Conservation (phyloP, 2,113 vertebrate species). For the Pseudonaja textilis region DNA sequence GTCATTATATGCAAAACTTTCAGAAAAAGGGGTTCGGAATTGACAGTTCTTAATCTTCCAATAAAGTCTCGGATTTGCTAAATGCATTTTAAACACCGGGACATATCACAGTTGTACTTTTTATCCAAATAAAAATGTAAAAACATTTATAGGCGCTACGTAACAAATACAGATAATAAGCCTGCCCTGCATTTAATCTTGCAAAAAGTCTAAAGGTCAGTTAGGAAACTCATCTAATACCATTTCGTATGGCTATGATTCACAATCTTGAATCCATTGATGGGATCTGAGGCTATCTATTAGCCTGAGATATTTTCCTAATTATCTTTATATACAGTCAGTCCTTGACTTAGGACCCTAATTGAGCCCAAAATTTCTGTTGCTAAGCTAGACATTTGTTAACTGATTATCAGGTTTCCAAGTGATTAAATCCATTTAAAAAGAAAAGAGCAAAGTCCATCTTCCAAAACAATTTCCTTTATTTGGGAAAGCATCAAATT, state of each 20-base stretch:
- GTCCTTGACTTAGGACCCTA: neutral
- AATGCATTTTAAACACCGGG: slow-evolving; percentile 34
- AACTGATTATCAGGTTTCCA: neutral
- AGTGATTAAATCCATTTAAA: too few relatives aligned
- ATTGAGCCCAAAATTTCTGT: neutral
- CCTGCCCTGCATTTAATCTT: neutral
- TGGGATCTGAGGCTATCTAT: slow-evolving; percentile 20
- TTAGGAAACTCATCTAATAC: neutral
- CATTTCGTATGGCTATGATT: neutral
- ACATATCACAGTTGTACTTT: slow-evolving; percentile 10
- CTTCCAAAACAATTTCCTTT: too few relatives aligned
- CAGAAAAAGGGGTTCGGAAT: slow-evolving; percentile 20
- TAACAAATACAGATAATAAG: slow-evolving; percentile 32
- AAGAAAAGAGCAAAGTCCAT: too few relatives aligned
- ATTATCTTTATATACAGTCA: neutral
- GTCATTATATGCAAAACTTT: slow-evolving; percentile 31
- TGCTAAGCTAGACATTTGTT: neutral
- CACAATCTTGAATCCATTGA: accelerated
- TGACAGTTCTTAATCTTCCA: slow-evolving; percentile 54
- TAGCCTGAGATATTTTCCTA: slow-evolving; percentile 12
- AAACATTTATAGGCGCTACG: slow-evolving; percentile 9
- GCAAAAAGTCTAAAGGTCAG: neutral
- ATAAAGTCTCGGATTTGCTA: slow-evolving; percentile 39
- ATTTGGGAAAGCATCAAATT: too few relatives aligned
- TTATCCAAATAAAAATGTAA: slow-evolving; percentile 33